Conservation (phyloP, 2,113 vertebrate genomes). For the Triplophysa dalaica region DNA sequence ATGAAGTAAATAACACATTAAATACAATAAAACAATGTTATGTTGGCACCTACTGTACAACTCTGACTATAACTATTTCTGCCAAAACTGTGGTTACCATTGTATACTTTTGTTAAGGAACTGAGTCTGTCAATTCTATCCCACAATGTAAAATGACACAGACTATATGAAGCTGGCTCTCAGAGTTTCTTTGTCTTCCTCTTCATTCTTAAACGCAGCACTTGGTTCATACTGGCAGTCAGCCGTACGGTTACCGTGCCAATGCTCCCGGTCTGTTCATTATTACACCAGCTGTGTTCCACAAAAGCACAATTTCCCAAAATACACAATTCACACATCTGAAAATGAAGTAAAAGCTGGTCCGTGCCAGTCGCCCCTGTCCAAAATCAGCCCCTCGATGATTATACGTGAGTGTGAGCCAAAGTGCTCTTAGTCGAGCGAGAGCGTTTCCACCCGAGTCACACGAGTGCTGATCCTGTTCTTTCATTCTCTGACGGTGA, state of each 20-base stretch:
- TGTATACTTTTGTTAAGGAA: background rate
- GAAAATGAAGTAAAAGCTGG: slow-evolving; percentile 1
- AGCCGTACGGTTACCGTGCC: slow-evolving; percentile 32
- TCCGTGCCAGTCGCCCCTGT: background rate
- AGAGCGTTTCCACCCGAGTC: background rate
- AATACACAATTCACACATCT: slow-evolving; percentile 41
- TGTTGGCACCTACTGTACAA: too few relatives aligned
- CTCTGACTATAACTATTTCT: background rate
- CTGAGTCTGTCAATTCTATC: slow-evolving; percentile 8
- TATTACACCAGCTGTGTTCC: slow-evolving; percentile 55
- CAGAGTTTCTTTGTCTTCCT: slow-evolving; percentile 22
- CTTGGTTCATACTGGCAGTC: slow-evolving; percentile 54
- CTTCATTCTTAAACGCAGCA: slow-evolving; percentile 38
- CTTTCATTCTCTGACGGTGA: background rate
- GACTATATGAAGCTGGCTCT: slow-evolving; percentile 15
- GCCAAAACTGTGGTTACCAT: background rate
- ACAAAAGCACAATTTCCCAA: slow-evolving; percentile 36
- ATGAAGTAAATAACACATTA: too few relatives aligned
- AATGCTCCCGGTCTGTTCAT: slow-evolving; percentile 48
- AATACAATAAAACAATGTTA: too few relatives aligned
- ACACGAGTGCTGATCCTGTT: background rate
- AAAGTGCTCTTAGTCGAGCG: background rate
- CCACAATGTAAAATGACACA: slow-evolving; percentile 5
- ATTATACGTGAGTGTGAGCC: slow-evolving; percentile 5
- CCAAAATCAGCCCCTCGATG: background rate